Evolutionary conservation across 2,113 vertebrate genomes (phyloP).

Genomic region (Sialia sialis): DNA sequence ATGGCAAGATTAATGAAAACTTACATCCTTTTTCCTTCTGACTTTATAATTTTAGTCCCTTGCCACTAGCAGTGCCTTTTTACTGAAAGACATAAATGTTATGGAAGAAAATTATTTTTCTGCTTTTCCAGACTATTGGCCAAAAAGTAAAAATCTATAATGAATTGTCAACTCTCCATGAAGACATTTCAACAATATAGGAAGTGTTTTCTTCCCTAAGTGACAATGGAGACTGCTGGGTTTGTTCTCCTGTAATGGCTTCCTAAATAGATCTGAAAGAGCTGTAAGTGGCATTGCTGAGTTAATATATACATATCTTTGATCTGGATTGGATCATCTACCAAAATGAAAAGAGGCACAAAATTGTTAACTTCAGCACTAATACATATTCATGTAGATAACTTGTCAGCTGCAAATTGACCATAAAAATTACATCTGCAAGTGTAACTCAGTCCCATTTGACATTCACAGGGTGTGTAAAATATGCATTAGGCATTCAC

Average conservation of each 20-base stretch:
- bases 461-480: neutral
- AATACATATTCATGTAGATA: neutral
- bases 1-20: neutral
- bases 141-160: neutral
- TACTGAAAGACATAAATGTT: neutral
- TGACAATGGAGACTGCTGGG: neutral
- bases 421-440: constrained; percentile 43
- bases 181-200: neutral
- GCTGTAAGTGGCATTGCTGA: neutral
- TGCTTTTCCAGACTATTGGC: neutral
- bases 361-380: constrained; percentile 3
- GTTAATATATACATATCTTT: neutral
- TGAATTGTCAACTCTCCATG: neutral
- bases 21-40: neutral
- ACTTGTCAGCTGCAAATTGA: constrained; percentile 36
- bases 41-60: neutral
- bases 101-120: neutral
- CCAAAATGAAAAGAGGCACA: neutral
- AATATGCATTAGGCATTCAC: neutral
- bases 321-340: neutral
- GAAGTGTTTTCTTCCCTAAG: neutral
- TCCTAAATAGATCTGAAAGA: neutral
- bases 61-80: neutral
- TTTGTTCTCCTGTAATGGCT: neutral
- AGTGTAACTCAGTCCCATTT: constrained; percentile 12